A percentile compares a stretch with the other conserved stretches of the same genome.
Evolutionary conservation across 2,113 vertebrate genomes (phyloP).

Genomic region (Planiliza haematocheilus): DNA sequence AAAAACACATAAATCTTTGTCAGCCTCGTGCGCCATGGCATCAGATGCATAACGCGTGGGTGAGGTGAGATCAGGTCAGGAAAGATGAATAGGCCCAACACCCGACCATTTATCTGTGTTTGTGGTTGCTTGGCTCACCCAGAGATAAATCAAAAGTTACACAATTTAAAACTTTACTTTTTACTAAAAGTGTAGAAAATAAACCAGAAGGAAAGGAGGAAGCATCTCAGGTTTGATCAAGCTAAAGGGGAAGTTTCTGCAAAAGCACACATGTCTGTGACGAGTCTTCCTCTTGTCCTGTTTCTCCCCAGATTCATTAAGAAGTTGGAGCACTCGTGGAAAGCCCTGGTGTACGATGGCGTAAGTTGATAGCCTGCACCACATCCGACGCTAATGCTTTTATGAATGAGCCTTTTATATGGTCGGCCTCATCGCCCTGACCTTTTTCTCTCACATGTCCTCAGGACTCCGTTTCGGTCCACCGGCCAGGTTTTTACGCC

Average conservation of each 20-base stretch:
- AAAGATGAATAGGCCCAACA: conserved; percentile 24
- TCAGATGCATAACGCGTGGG: not conserved
- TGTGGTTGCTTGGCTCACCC: conserved; percentile 1
- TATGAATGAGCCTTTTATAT: conserved; percentile 61
- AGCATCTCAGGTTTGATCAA: conserved; percentile 21
- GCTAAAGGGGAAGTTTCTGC: conserved; percentile 23
- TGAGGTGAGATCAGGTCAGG: conserved; percentile 18
- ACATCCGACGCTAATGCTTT: conserved; percentile 48
- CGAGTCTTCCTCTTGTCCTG: conserved; percentile 36
- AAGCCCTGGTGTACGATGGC: conserved; percentile 97
- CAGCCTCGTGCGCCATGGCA: conserved; percentile 9
- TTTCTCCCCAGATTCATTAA: conserved; percentile 91
- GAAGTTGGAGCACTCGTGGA: conserved; percentile 99
- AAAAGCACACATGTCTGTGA: conserved; percentile 34
- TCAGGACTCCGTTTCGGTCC: conserved; percentile 96
- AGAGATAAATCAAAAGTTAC: conserved; percentile 16
- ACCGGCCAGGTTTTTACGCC: conserved; percentile 96
- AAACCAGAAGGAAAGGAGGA: not conserved
- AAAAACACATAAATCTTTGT: conserved; percentile 41
- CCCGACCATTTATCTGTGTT: not conserved
- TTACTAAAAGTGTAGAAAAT: conserved; percentile 11
- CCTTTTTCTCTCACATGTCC: conserved; percentile 41
- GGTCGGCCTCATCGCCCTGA: conserved; percentile 1
- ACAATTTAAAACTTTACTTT: conserved; percentile 13
- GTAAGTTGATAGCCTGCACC: conserved; percentile 81